Evolutionary conservation across 2,888 invertebrate species (phyloP).

Genomic region (Sycophila texana): DNA sequence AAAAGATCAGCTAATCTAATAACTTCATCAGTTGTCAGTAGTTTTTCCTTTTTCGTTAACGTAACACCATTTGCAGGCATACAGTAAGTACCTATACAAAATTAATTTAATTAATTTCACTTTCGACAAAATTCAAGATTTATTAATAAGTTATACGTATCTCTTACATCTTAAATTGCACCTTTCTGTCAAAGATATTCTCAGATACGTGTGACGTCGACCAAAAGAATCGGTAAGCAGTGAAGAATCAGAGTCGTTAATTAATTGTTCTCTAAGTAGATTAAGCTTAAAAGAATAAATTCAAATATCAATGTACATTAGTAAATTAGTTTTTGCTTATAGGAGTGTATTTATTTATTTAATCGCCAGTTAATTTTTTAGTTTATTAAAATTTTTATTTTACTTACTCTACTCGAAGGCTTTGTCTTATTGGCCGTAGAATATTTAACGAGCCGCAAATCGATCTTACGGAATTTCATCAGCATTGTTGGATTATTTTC

Average conservation of each 20-base stretch:
- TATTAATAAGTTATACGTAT: background rate
- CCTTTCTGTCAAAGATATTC: conserved; percentile 96
- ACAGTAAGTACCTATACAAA: conserved; percentile 90
- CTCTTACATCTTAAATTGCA: conserved; percentile 94
- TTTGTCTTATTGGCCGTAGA: too few relatives aligned
- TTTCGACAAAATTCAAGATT: too few relatives aligned
- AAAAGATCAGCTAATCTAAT: conserved; percentile 87
- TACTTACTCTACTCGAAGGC: too few relatives aligned
- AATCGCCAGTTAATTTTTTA: too few relatives aligned
- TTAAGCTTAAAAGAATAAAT: conserved; percentile 65
- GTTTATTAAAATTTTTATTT: too few relatives aligned
- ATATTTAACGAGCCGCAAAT: too few relatives aligned
- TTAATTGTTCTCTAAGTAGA: conserved; percentile 64
- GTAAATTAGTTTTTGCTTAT: too few relatives aligned
- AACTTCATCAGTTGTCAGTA: conserved; percentile 90
- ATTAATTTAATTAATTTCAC: background rate
- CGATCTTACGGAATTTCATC: too few relatives aligned
- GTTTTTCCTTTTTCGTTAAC: conserved; percentile 84
- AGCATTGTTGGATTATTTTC: too few relatives aligned
- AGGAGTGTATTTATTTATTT: too few relatives aligned
- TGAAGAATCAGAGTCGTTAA: conserved; percentile 56
- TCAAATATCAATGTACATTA: background rate
- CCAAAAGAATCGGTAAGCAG: conserved; percentile 88
- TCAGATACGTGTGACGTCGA: conserved; percentile 92
- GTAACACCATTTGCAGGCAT: conserved; percentile 98